Evolutionary conservation across 2,113 vertebrate genomes (phyloP).

Genomic region (Lepus timidus): DNA sequence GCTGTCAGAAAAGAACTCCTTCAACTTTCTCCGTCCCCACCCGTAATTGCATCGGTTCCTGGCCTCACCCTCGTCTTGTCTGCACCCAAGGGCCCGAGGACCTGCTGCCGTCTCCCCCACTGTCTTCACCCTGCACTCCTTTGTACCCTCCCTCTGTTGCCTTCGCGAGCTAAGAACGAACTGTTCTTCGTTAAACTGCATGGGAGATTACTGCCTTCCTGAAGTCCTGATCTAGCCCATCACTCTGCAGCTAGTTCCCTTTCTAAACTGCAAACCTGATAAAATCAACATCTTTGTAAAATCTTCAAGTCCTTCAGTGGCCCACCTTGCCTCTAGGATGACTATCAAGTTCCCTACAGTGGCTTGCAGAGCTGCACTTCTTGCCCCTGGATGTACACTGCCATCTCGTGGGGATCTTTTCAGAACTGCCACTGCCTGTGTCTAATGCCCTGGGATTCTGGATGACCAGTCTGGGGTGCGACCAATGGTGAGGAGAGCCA

Average conservation of each 20-base stretch:
- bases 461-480: rapidly evolving
- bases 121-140: too few species aligned
- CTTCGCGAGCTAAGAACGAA: not conserved
- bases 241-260: not conserved
- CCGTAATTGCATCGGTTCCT: not conserved
- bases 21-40: not conserved
- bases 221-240: not conserved
- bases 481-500: not conserved
- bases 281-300: not conserved
- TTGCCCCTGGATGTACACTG: not conserved
- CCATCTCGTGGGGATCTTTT: not conserved
- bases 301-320: not conserved
- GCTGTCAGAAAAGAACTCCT: not conserved
- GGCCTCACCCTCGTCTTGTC: too few species aligned
- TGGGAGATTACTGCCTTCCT: not conserved
- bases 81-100: not conserved
- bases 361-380: too few species aligned
- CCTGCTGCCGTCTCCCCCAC: not conserved
- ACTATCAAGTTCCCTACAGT: not conserved
- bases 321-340: not conserved
- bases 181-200: not conserved
- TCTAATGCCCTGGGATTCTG: not conserved
- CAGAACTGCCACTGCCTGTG: not conserved
- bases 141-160: not conserved
- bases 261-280: not conserved